Conservation (phyloP, 2,888 invertebrate genomes). For the Bedellia somnulentella region DNA sequence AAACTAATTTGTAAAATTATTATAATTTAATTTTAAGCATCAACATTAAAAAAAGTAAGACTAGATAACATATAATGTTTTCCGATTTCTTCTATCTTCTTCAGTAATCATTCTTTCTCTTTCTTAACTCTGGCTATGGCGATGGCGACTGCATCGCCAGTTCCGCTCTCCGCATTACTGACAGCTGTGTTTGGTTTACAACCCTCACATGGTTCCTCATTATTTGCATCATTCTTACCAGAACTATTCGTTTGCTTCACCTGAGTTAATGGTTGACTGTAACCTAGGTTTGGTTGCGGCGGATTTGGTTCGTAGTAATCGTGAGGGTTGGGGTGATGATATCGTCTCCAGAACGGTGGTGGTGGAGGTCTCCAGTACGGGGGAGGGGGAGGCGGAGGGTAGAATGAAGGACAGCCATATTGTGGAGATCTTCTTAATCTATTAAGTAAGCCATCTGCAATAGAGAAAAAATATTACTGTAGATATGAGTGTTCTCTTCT, state of each 20-base stretch:
- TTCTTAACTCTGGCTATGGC: constrained; percentile 21
- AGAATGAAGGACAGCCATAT: constrained; percentile 4
- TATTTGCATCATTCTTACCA: not conserved
- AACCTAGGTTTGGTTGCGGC: not conserved
- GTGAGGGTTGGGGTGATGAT: constrained; percentile 13
- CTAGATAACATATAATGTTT: too few species aligned
- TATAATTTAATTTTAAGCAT: not conserved
- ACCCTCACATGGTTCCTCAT: constrained; percentile 2
- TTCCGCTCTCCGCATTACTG: constrained; percentile 25
- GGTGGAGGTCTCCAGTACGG: constrained; percentile 15
- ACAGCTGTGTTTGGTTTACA: constrained; percentile 14
- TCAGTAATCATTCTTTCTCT: constrained; percentile 1
- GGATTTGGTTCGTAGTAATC: constrained; percentile 6
- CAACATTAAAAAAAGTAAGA: not conserved
- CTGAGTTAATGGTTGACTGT: not conserved
- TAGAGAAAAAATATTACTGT: too few species aligned
- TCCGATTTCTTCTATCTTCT: too few species aligned
- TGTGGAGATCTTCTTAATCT: constrained; percentile 29
- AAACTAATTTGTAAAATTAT: not conserved
- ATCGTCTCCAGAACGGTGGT: constrained; percentile 14
- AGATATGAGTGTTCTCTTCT: too few species aligned
- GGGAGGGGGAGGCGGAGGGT: constrained; percentile 10
- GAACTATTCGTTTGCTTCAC: not conserved
- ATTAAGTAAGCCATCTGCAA: constrained; percentile 21
- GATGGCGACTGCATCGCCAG: constrained; percentile 25